These are phyloP conservation scores for Mustelus asterias DNA, from an alignment of 2,113 vertebrate species.

Conservation along the genomic window DNA sequence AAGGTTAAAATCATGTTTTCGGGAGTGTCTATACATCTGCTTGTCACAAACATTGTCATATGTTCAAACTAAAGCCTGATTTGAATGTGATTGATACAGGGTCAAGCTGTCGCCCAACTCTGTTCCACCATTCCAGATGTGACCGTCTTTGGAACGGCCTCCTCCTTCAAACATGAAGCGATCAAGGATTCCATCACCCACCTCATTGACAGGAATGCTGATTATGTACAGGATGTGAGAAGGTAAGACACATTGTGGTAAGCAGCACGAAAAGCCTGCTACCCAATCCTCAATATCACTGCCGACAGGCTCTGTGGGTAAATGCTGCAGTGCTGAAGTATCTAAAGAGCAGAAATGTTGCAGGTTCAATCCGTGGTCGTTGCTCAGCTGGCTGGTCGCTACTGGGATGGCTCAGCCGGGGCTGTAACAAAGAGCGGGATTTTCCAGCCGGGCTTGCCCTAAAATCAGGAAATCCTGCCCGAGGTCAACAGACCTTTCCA, in stretches of 20 bases:
- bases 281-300: not conserved
- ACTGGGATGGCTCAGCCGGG: not conserved
- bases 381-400: not conserved
- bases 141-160: conserved; percentile 89
- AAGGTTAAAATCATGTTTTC: not conserved
- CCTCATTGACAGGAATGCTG: conserved; percentile 87
- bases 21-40: not conserved
- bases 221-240: conserved; percentile 95
- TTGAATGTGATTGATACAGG: conserved; percentile 57
- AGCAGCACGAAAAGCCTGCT: not conserved
- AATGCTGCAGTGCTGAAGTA: not conserved
- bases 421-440: not conserved
- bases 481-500: too few relatives aligned
- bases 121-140: conserved; percentile 85
- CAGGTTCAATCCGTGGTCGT: not conserved
- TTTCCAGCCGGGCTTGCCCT: too few relatives aligned
- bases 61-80: not conserved
- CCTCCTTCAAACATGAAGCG: conserved; percentile 88
- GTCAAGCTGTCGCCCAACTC: conserved; percentile 93
- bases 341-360: not conserved
- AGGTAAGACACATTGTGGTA: conserved; percentile 62
- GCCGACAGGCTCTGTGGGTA: not conserved
- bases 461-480: too few relatives aligned
- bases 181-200: conserved; percentile 90
- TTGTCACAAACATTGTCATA: not conserved